Evolutionary conservation across 2,797 vertebrate genomes (phyloP).

Genomic region (Schizothorax lantsangensis): DNA sequence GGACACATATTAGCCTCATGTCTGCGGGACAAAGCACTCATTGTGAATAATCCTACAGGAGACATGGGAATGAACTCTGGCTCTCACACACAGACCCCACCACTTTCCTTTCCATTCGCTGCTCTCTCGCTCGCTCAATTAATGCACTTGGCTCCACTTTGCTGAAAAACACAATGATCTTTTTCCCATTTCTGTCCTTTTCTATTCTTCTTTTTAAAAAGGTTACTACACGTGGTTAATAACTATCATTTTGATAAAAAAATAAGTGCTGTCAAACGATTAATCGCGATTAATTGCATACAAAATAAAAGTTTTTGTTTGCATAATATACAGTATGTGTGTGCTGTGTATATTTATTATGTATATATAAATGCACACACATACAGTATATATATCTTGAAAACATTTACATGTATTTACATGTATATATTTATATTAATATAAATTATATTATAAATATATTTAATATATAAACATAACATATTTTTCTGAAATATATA

Average conservation of each 20-base stretch:
- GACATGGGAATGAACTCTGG: conserved; percentile 62
- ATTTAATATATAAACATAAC: no score
- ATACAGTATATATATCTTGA: no score
- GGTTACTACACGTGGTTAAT: not conserved
- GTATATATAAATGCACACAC: no score
- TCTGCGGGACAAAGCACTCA: conserved; percentile 61
- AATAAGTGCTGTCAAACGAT: no score
- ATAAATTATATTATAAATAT: no score
- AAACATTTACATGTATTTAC: no score
- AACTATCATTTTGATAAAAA: not conserved
- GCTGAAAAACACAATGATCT: conserved; percentile 31
- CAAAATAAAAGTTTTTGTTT: no score
- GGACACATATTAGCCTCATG: conserved; percentile 65
- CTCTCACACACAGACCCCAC: conserved; percentile 38
- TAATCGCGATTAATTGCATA: no score
- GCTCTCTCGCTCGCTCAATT: conserved; percentile 27
- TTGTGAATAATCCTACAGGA: conserved; percentile 64
- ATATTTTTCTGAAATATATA: no score
- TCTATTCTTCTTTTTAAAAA: not conserved
- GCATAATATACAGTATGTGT: no score
- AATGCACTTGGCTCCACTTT: conserved; percentile 24
- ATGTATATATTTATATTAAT: no score
- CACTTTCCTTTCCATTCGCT: conserved; percentile 15
- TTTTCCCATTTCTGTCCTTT: conserved; percentile 8
- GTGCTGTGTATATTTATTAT: no score